phyloP scores from a whole-genome alignment of 2,888 invertebrate genomes.

The Omphaloscelis lunosa region DNA sequence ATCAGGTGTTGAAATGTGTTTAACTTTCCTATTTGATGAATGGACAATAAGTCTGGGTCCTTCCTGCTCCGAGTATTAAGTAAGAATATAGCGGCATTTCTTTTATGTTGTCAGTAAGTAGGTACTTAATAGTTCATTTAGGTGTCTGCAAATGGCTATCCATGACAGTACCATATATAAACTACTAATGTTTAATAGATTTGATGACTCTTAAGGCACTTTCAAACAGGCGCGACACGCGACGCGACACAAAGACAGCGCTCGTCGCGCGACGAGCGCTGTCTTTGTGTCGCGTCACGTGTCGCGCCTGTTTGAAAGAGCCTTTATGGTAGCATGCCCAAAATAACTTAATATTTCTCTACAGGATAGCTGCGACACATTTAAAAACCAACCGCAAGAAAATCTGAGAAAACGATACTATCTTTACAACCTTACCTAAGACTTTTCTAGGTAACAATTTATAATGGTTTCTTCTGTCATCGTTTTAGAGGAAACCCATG shows the following conservation, averaged over 20 bases:
- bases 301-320: no score
- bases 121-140: neutral
- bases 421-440: constrained; percentile 31
- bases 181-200: neutral
- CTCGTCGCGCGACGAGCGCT: no score
- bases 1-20: constrained; percentile 28
- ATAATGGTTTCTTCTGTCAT: constrained; percentile 54
- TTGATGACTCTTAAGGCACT: neutral
- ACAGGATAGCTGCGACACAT: neutral
- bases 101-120: constrained; percentile 7
- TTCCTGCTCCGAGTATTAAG: neutral
- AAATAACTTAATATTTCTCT: constrained; percentile 9
- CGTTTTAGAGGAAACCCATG: constrained; percentile 53
- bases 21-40: constrained; percentile 33
- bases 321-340: neutral
- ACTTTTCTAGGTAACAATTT: constrained; percentile 37
- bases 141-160: neutral
- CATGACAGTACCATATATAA: neutral
- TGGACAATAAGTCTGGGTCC: neutral
- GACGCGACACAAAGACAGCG: no score
- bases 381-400: constrained; percentile 12
- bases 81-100: neutral
- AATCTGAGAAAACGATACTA: constrained; percentile 38
- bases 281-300: no score
- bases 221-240: no score